Evolutionary conservation across 1,140 invertebrate species (phyloP).

Genomic region (Microplitis mediator): DNA sequence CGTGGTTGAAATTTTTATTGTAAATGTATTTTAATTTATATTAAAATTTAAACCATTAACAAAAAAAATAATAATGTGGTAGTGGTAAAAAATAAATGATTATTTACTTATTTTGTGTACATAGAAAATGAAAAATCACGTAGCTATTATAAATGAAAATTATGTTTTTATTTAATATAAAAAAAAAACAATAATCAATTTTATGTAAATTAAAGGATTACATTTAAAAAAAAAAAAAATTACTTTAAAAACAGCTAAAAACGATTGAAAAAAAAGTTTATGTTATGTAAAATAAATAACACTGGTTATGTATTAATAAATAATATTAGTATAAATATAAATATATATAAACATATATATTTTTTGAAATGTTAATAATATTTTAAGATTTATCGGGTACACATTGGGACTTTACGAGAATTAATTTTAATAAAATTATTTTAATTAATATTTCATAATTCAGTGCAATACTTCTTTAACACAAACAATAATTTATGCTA

Average conservation of each 20-base stretch:
- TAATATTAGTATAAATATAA: slow-evolving; percentile 20
- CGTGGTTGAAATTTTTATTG: no score
- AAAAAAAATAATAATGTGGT: no score
- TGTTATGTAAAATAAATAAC: slow-evolving; percentile 20
- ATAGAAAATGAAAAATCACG: no score
- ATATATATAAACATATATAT: slow-evolving; percentile 18
- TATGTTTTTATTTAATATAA: no score
- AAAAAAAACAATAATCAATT: neutral
- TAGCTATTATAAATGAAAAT: no score
- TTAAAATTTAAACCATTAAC: no score
- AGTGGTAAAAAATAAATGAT: no score
- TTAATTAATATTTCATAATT: neutral
- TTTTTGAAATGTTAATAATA: slow-evolving; percentile 28
- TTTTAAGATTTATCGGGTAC: slow-evolving; percentile 25
- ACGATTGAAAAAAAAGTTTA: neutral
- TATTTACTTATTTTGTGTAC: no score
- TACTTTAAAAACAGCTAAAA: neutral
- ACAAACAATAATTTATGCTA: neutral
- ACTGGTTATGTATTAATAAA: slow-evolving; percentile 20
- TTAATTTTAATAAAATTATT: neutral
- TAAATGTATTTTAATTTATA: no score
- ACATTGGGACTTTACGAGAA: neutral
- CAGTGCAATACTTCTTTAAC: neutral
- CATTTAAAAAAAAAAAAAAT: neutral
- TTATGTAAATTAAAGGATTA: neutral